phyloP scores from a whole-genome alignment of 2,113 vertebrate genomes.

The Papio anubis region DNA sequence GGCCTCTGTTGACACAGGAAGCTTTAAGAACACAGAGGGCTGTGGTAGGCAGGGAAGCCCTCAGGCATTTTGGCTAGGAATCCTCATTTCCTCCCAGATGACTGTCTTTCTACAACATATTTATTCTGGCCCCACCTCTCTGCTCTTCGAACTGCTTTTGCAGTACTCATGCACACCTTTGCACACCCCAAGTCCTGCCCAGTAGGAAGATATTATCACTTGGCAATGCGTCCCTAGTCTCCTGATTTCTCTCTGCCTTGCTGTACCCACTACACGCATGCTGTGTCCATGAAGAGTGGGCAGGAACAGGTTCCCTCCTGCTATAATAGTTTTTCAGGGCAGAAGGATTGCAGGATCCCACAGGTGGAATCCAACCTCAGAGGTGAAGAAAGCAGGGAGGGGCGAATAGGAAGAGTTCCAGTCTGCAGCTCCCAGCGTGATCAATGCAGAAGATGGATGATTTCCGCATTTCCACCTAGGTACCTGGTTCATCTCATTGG shows the following conservation, averaged over 20 bases:
- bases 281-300: not conserved
- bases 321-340: not conserved
- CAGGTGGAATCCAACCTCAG: not conserved
- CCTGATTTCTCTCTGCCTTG: not conserved
- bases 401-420: too few species aligned
- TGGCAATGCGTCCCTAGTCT: not conserved
- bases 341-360: not conserved
- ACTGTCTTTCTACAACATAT: not conserved
- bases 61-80: too few species aligned
- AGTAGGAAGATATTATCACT: not conserved
- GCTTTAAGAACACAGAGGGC: too few species aligned
- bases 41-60: not conserved
- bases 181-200: not conserved
- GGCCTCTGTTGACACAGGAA: not conserved
- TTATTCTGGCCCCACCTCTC: not conserved
- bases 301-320: not conserved
- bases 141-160: not conserved
- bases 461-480: too few species aligned
- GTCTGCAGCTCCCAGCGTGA: too few species aligned
- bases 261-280: rapidly evolving
- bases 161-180: not conserved
- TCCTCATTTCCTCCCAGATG: not conserved
- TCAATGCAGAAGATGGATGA: too few species aligned
- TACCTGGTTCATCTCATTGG: too few species aligned
- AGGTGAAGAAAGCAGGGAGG: not conserved